Conservation (phyloP, 2,888 invertebrate species). For the Trachelus troglodyta region DNA sequence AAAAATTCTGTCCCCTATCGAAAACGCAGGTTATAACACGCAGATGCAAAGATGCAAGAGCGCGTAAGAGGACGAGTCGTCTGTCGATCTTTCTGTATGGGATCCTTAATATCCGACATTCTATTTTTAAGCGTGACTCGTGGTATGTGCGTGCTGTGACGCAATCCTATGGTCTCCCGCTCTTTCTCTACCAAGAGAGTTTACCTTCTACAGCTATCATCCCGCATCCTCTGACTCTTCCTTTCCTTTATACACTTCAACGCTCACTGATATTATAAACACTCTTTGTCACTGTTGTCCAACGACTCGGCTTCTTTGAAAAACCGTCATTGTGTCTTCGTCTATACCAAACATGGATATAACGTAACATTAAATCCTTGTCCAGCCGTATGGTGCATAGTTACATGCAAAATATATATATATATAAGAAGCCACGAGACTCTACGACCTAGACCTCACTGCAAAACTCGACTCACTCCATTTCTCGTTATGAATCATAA, state of each 20-base stretch:
- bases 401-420: background rate
- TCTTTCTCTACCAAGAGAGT: slow-evolving; percentile 32
- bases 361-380: slow-evolving; percentile 2
- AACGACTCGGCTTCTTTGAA: slow-evolving; percentile 6
- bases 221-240: slow-evolving; percentile 24
- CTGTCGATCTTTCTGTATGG: slow-evolving; percentile 23
- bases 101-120: slow-evolving; percentile 56
- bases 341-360: slow-evolving; percentile 5
- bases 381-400: background rate
- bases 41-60: background rate
- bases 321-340: slow-evolving; percentile 4
- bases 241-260: slow-evolving; percentile 9
- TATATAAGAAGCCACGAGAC: background rate
- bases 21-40: background rate
- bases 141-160: slow-evolving; percentile 56
- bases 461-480: slow-evolving; percentile 3
- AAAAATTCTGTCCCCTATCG: background rate
- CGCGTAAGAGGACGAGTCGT: background rate
- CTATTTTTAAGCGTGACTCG: slow-evolving; percentile 65
- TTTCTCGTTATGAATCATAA: slow-evolving; percentile 3
- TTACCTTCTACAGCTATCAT: slow-evolving; percentile 5
- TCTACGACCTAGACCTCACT: slow-evolving; percentile 6
- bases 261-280: background rate
- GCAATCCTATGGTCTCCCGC: slow-evolving; percentile 59
- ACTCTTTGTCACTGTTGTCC: background rate